A percentile compares a stretch with the other conserved stretches of the same genome.
Conservation (phyloP, 64 coral and sea anemone genomes). For the Porites lutea region DNA sequence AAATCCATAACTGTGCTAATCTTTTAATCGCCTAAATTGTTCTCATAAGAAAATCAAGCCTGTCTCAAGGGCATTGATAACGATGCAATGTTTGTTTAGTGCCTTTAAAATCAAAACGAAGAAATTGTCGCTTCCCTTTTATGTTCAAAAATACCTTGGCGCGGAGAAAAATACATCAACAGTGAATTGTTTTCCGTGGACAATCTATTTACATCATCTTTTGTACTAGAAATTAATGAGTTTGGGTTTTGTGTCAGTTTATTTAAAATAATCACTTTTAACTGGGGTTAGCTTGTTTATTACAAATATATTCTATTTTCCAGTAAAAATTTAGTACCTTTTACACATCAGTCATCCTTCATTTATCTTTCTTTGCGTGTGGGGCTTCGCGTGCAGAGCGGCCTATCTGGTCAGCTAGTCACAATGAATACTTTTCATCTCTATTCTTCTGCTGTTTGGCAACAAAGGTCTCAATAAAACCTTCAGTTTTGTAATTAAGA, state of each 20-base stretch:
- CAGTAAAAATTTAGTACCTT: too few species aligned
- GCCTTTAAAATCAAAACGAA: neutral
- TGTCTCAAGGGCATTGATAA: constrained; percentile 23
- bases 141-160: neutral
- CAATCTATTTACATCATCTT: neutral
- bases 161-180: neutral
- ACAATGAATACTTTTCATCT: too few species aligned
- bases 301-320: too few species aligned
- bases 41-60: neutral
- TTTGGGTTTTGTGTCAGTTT: neutral
- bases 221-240: neutral
- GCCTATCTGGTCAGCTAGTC: too few species aligned
- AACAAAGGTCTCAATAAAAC: too few species aligned
- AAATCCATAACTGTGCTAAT: neutral
- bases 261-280: neutral
- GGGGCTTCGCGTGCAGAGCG: too few species aligned
- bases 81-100: constrained; percentile 12
- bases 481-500: too few species aligned
- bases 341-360: too few species aligned
- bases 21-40: constrained; percentile 3
- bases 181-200: neutral
- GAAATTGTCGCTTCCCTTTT: neutral
- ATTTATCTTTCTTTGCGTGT: too few species aligned
- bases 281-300: neutral
- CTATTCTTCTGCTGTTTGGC: too few species aligned